phyloP scores from a whole-genome alignment of 2,888 invertebrate genomes.

The Uropetala carovei region DNA sequence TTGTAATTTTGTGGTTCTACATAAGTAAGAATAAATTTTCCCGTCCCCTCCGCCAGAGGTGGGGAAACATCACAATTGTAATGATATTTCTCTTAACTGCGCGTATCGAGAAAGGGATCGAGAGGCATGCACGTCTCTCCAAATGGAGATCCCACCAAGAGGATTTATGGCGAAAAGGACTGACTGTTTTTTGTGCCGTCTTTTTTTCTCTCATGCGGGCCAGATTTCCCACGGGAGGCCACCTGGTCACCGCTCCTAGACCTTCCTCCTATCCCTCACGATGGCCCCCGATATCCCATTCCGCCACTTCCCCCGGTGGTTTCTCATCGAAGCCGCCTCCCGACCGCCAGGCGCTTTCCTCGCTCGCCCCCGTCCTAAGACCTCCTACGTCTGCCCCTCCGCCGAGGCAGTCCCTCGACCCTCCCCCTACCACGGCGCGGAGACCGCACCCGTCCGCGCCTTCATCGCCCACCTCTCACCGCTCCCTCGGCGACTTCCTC shows the following conservation, averaged over 20 bases:
- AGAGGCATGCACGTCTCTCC: no score
- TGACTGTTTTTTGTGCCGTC: conserved; percentile 45
- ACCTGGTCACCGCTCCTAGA: conserved; percentile 46
- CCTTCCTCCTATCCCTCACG: conserved; percentile 39
- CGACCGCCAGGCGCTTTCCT: background rate
- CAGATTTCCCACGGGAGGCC: conserved; percentile 56
- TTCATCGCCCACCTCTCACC: background rate
- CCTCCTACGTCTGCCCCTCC: conserved; percentile 42
- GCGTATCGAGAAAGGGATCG: no score
- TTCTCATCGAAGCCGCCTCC: conserved; percentile 22
- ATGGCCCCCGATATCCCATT: conserved; percentile 14
- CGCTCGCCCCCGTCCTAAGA: background rate
- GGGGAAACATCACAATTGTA: no score
- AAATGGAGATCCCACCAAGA: no score
- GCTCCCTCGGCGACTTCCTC: conserved; percentile 15
- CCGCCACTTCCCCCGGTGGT: background rate
- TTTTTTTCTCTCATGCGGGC: conserved; percentile 48
- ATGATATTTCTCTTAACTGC: no score
- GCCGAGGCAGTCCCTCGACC: conserved; percentile 30
- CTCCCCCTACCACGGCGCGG: background rate
- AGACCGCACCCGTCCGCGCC: background rate
- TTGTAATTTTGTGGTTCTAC: no score
- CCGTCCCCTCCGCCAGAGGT: no score
- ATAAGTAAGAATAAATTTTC: no score
- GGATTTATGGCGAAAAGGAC: background rate